Conservation (phyloP, 2,888 invertebrate genomes). For the Zele albiditarsus region DNA sequence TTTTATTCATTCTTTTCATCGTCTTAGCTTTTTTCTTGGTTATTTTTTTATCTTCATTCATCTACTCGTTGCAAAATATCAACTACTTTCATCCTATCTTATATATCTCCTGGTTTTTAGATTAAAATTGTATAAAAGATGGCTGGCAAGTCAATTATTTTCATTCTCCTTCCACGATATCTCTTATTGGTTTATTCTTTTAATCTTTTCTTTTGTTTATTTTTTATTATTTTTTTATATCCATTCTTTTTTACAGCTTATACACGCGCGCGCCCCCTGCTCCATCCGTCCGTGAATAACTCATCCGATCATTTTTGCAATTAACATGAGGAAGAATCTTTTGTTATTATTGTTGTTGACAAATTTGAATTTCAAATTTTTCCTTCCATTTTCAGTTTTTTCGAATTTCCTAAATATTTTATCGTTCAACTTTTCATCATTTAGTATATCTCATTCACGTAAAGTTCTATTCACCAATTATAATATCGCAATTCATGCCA, state of each 20-base stretch:
- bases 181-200: background rate
- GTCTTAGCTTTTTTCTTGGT: constrained; percentile 17
- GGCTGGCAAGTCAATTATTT: constrained; percentile 71
- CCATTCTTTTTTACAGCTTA: constrained; percentile 22
- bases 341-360: background rate
- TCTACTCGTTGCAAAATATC: constrained; percentile 72
- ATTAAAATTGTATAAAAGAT: constrained; percentile 72
- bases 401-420: background rate
- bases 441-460: background rate
- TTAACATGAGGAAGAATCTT: constrained; percentile 68
- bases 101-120: constrained; percentile 55
- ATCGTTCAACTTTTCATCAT: background rate
- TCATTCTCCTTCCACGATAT: constrained; percentile 22
- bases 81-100: constrained; percentile 70
- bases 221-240: constrained; percentile 20
- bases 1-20: constrained; percentile 21
- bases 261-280: constrained; percentile 18
- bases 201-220: constrained; percentile 30
- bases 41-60: constrained; percentile 46
- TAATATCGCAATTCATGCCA: background rate
- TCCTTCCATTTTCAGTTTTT: background rate
- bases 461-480: background rate
- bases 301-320: background rate
- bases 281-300: background rate
- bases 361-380: background rate